These are phyloP conservation scores for Clarias laeviceps DNA, from an alignment of 2,797 vertebrate species.

Conservation along the genomic window DNA sequence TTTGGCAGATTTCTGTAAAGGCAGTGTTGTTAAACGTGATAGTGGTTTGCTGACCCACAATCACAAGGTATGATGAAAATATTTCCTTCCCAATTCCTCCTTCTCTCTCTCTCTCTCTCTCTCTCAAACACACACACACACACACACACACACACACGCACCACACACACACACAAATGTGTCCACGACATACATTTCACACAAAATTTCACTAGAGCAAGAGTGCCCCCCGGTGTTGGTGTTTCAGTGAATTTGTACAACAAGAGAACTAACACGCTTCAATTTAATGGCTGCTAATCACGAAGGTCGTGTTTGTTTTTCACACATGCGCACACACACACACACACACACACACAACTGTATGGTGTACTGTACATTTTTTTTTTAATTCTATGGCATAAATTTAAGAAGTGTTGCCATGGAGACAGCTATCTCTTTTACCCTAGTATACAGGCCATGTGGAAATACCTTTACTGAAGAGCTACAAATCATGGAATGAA, in stretches of 20 bases:
- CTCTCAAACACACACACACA: background rate
- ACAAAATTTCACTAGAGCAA: slow-evolving; percentile 60
- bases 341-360: background rate
- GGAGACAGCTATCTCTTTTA: background rate
- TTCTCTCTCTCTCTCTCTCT: background rate
- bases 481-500: background rate
- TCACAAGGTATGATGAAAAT: slow-evolving; percentile 59
- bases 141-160: background rate
- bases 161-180: background rate
- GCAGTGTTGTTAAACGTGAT: slow-evolving; percentile 48
- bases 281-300: background rate
- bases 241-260: background rate
- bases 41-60: slow-evolving; percentile 64
- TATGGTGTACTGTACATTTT: too few species aligned
- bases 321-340: background rate
- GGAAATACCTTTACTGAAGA: background rate
- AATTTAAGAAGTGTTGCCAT: slow-evolving; percentile 2
- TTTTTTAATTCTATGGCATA: background rate
- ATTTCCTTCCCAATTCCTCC: slow-evolving; percentile 14
- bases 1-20: slow-evolving; percentile 53
- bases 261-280: too few species aligned
- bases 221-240: slow-evolving; percentile 71
- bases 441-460: background rate
- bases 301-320: background rate
- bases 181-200: background rate